A percentile compares a stretch with the other conserved stretches of the same genome.
These are phyloP conservation scores for Lycocerus yunnanus DNA, from an alignment of 2,888 invertebrate genomes.

Conservation along the genomic window DNA sequence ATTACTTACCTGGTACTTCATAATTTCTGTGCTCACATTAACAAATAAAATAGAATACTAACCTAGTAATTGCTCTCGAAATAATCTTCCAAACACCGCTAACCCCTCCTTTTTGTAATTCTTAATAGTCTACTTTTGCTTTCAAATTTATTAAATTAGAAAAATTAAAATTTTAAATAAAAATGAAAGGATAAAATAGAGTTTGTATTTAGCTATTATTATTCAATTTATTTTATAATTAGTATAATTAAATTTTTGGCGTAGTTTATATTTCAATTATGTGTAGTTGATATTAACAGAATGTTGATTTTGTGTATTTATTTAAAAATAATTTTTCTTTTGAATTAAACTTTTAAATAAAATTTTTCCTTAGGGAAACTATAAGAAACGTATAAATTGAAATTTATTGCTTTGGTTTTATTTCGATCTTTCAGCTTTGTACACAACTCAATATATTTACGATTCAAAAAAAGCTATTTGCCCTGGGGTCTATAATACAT, in stretches of 20 bases:
- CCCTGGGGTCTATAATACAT: not conserved
- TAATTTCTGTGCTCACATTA: not conserved
- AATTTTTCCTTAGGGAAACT: not conserved
- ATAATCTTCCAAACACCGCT: not conserved
- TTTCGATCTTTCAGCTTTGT: not conserved
- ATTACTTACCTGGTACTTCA: not conserved
- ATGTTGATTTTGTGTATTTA: not conserved
- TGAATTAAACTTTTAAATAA: not conserved
- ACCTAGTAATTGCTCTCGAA: not conserved
- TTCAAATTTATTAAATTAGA: not conserved
- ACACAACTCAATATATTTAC: conserved; percentile 8
- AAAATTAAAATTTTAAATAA: not conserved
- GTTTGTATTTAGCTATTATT: not conserved
- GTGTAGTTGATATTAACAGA: not conserved
- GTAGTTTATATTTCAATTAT: not conserved
- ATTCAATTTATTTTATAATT: not conserved
- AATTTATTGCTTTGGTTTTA: conserved; percentile 4
- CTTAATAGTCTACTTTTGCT: not conserved
- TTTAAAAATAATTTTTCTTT: not conserved
- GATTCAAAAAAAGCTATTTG: not conserved
- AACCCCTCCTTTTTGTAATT: not conserved
- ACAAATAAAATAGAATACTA: not conserved
- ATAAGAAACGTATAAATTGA: conserved; percentile 8
- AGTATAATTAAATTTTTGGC: not conserved
- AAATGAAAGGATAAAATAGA: not conserved